These are phyloP conservation scores for Calypte anna DNA, from an alignment of 2,113 vertebrate species.

Conservation along the genomic window DNA sequence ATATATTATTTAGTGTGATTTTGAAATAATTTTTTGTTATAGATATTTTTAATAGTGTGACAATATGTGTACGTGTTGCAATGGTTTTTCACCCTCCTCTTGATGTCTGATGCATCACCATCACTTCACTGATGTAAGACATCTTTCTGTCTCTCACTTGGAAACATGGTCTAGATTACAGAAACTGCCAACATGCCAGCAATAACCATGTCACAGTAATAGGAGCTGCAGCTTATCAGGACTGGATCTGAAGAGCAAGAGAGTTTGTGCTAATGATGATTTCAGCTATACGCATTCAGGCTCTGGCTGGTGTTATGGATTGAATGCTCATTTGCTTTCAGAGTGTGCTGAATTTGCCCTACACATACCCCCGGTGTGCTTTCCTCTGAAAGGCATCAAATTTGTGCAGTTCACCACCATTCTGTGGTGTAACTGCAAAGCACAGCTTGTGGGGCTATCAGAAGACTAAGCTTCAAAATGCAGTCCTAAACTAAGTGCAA, in stretches of 20 bases:
- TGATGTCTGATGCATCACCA: not conserved
- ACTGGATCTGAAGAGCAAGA: not conserved
- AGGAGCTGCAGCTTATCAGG: not conserved
- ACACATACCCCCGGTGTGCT: not conserved
- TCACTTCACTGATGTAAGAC: not conserved
- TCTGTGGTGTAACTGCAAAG: not conserved
- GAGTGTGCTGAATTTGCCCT: not conserved
- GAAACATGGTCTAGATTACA: not conserved
- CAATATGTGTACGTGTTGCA: not conserved
- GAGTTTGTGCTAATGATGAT: not conserved
- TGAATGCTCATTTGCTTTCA: fast-evolving
- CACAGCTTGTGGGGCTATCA: not conserved
- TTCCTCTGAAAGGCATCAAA: not conserved
- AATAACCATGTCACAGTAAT: fast-evolving
- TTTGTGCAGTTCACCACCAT: not conserved
- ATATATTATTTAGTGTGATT: not conserved
- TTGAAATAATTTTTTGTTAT: not conserved
- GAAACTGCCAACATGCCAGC: not conserved
- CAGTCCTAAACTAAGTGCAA: not conserved
- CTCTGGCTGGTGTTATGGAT: not conserved
- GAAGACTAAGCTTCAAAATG: not conserved
- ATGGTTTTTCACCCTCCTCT: not conserved
- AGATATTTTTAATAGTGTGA: not conserved
- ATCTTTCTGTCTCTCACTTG: not conserved
- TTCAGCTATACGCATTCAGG: not conserved